Conservation (phyloP, 1,140 invertebrate genomes). For the Drosophila repleta region DNA sequence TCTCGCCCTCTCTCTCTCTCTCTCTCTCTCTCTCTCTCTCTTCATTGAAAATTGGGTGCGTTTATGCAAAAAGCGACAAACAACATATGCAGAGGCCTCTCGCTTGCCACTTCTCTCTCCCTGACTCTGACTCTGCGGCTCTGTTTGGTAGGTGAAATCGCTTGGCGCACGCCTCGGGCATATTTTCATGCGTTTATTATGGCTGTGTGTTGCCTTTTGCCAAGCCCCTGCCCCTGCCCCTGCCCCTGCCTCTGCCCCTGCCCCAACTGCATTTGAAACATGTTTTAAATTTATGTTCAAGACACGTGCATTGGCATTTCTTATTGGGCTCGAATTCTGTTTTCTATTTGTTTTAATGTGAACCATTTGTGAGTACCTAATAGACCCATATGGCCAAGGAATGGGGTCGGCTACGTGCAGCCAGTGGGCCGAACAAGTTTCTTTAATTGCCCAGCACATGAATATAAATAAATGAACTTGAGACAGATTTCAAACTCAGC, state of each 20-base stretch:
- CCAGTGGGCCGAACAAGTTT: too few relatives aligned
- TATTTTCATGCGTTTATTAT: slow-evolving; percentile 82
- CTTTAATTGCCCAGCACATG: too few relatives aligned
- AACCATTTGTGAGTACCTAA: slow-evolving; percentile 66
- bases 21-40: slow-evolving; percentile 24
- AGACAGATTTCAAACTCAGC: too few relatives aligned
- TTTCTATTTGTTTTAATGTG: slow-evolving; percentile 77
- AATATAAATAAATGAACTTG: too few relatives aligned
- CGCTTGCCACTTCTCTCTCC: not conserved
- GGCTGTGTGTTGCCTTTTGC: slow-evolving; percentile 41
- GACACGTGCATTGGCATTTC: slow-evolving; percentile 74
- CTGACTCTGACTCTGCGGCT: not conserved
- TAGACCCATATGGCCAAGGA: slow-evolving; percentile 12
- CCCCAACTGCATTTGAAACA: slow-evolving; percentile 73
- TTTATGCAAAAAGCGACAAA: slow-evolving; percentile 72
- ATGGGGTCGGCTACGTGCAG: not conserved
- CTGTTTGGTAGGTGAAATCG: slow-evolving; percentile 64
- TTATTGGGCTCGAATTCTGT: slow-evolving; percentile 58
- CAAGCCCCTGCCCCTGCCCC: slow-evolving; percentile 2
- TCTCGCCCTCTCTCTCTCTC: slow-evolving; percentile 16
- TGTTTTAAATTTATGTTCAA: slow-evolving; percentile 78
- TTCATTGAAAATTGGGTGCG: slow-evolving; percentile 75
- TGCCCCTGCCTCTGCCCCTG: not conserved
- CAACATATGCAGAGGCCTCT: slow-evolving; percentile 29
- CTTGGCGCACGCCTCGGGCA: slow-evolving; percentile 74